Conservation (phyloP, 1,140 invertebrate species). For the Drosophila dunni region DNA sequence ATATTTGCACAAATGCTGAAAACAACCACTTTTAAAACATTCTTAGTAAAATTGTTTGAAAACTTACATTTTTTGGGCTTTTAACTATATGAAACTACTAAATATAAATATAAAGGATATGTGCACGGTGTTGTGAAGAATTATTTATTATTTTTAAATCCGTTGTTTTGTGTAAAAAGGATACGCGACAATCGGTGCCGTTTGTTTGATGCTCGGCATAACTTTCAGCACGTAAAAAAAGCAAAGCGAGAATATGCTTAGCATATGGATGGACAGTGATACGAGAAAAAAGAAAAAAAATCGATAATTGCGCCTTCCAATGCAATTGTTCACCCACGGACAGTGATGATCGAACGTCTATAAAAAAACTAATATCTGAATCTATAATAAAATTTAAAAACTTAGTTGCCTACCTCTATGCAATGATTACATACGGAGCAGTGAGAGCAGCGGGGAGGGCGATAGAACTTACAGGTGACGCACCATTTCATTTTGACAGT, state of each 20-base stretch:
- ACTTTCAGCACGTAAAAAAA: conserved; percentile 95
- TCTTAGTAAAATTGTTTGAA: no score
- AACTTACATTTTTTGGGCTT: no score
- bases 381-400: background rate
- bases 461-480: conserved; percentile 99
- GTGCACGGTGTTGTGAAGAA: no score
- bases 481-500: conserved; percentile 99
- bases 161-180: conserved; percentile 51
- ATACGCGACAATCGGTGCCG: conserved; percentile 95
- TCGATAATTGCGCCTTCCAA: conserved; percentile 98
- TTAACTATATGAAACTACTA: no score
- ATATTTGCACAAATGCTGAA: no score
- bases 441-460: conserved; percentile 98
- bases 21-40: no score
- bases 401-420: conserved; percentile 92
- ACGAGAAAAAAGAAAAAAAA: conserved; percentile 99
- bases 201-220: conserved; percentile 91
- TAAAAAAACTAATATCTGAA: conserved; percentile 82
- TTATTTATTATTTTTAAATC: no score
- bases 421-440: conserved; percentile 99
- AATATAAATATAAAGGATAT: no score
- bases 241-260: conserved; percentile 97
- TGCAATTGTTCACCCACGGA: conserved; percentile 99
- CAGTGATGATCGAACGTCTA: conserved; percentile 99
- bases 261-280: conserved; percentile 98